A percentile compares a stretch with the other conserved stretches of the same genome.
These are phyloP conservation scores for Heliconius charithonia DNA, from an alignment of 2,888 invertebrate species.

Conservation along the genomic window DNA sequence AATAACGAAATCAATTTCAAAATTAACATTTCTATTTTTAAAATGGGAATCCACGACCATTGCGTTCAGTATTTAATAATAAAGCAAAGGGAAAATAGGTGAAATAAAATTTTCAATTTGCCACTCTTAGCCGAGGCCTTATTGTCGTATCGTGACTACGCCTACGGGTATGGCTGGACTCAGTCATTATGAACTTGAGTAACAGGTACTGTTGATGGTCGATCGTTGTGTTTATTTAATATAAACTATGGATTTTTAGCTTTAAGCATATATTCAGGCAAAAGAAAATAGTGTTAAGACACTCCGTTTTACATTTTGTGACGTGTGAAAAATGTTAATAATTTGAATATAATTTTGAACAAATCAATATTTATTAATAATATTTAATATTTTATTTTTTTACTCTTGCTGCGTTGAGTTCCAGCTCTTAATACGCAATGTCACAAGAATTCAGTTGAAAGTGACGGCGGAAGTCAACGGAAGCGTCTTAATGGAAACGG, in stretches of 20 bases:
- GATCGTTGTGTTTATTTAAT: conserved; percentile 17
- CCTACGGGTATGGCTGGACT: conserved; percentile 54
- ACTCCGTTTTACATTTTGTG: neutral
- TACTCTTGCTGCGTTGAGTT: no score
- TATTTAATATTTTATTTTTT: no score
- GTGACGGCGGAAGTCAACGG: no score
- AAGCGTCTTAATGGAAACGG: no score
- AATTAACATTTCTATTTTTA: no score
- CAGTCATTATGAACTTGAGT: conserved; percentile 44
- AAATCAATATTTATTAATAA: no score
- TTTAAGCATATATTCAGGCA: neutral
- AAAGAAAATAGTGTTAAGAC: neutral
- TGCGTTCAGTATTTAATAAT: conserved; percentile 38
- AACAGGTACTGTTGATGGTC: neutral
- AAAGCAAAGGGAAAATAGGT: conserved; percentile 50
- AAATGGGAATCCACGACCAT: neutral
- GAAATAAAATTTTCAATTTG: conserved; percentile 23
- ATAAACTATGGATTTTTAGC: neutral
- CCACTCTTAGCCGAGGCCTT: conserved; percentile 11
- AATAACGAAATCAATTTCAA: no score
- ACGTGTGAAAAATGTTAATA: neutral
- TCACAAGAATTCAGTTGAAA: no score
- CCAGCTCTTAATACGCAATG: no score
- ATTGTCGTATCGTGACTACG: conserved; percentile 58
- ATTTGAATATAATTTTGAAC: no score